A percentile compares a stretch with the other conserved stretches of the same genome.
Conservation (phyloP, 2,797 vertebrate species). For the Periophthalmus magnuspinnatus region DNA sequence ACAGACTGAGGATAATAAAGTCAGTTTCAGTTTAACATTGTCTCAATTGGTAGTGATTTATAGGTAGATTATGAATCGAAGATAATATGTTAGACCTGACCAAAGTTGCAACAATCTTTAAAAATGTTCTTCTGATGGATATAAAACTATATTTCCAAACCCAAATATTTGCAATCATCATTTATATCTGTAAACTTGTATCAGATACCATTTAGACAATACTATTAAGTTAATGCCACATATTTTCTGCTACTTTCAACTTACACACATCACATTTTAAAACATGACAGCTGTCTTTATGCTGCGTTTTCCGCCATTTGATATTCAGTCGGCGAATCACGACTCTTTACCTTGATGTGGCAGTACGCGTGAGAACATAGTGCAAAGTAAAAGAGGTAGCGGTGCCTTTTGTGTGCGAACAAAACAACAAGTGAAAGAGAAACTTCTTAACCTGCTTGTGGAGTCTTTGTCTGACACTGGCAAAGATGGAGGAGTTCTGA, state of each 20-base stretch:
- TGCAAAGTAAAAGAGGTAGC: slow-evolving; percentile 40
- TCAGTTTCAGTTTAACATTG: too few species aligned
- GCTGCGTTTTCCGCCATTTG: slow-evolving; percentile 60
- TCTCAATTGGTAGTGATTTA: too few species aligned
- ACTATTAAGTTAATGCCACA: neutral
- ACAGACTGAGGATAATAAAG: too few species aligned
- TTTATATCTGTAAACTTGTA: neutral
- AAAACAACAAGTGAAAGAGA: slow-evolving; percentile 70
- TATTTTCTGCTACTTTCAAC: slow-evolving; percentile 10
- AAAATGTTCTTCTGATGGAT: neutral
- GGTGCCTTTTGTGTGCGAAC: slow-evolving; percentile 53
- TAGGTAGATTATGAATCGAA: too few species aligned
- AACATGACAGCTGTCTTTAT: slow-evolving; percentile 47
- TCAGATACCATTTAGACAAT: neutral
- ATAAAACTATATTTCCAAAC: neutral
- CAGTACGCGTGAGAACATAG: slow-evolving; percentile 50
- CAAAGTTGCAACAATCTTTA: too few species aligned
- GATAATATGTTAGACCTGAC: too few species aligned
- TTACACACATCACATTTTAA: slow-evolving; percentile 40
- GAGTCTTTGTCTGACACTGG: slow-evolving; percentile 59
- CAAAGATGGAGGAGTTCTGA: slow-evolving; percentile 75
- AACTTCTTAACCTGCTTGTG: slow-evolving; percentile 72
- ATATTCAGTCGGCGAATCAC: slow-evolving; percentile 64
- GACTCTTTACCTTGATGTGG: slow-evolving; percentile 70
- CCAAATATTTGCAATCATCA: neutral